Percentiles rank a stretch among this genome's conserved stretches.
phyloP scores from a whole-genome alignment of 2,888 invertebrate genomes.

The Scrobipalpa atriplicella region DNA sequence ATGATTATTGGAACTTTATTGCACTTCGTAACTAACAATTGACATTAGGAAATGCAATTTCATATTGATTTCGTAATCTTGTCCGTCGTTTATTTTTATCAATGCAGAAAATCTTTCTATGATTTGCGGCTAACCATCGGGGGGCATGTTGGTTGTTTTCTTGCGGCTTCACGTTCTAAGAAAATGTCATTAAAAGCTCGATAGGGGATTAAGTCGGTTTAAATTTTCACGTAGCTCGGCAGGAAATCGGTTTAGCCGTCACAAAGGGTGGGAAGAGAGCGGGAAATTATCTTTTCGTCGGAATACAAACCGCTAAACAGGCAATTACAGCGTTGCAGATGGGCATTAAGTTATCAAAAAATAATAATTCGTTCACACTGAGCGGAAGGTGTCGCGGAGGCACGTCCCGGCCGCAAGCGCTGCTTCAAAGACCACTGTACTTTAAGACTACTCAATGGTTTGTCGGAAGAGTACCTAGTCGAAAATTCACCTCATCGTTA shows the following conservation, averaged over 20 bases:
- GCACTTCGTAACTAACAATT: constrained; percentile 83
- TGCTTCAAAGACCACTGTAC: background rate
- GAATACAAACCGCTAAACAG: constrained; percentile 77
- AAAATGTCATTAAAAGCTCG: constrained; percentile 80
- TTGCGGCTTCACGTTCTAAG: constrained; percentile 70
- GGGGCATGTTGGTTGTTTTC: constrained; percentile 70
- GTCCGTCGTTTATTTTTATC: constrained; percentile 78
- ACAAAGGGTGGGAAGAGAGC: constrained; percentile 79
- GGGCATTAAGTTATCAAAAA: constrained; percentile 79
- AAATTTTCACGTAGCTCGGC: constrained; percentile 78
- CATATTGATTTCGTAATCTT: constrained; percentile 81
- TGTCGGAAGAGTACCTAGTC: no score
- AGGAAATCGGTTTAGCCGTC: constrained; percentile 77
- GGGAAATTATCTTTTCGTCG: constrained; percentile 78
- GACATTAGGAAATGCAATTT: constrained; percentile 83
- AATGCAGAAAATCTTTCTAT: constrained; percentile 81
- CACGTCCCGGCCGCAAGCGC: constrained; percentile 71
- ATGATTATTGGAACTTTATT: constrained; percentile 83
- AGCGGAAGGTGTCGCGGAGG: constrained; percentile 75
- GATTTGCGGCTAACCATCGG: constrained; percentile 79
- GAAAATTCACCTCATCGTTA: no score
- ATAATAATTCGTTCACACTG: constrained; percentile 76
- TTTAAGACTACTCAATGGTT: background rate
- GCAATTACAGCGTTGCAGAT: constrained; percentile 79
- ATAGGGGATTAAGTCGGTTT: constrained; percentile 77